Conservation (phyloP, 2,797 vertebrate genomes). For the Alectoris magna region DNA sequence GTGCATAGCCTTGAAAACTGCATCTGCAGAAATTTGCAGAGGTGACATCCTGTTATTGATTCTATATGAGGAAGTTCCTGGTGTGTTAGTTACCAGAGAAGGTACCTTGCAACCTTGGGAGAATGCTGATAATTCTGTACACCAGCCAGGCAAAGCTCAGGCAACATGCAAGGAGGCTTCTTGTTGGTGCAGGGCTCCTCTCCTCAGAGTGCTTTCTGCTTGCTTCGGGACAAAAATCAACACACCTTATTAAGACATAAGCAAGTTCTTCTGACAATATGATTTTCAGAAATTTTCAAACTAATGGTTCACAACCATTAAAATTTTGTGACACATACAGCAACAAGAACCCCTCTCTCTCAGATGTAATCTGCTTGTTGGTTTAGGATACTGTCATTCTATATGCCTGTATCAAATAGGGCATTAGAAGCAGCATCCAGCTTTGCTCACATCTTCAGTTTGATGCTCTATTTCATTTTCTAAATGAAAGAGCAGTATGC, state of each 20-base stretch:
- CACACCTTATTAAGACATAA: not conserved
- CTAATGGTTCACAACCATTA: not conserved
- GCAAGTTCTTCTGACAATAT: not conserved
- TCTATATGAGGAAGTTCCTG: not conserved
- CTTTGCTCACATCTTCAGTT: not conserved
- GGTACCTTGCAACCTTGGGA: not conserved
- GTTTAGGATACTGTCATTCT: not conserved
- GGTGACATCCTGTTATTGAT: not conserved
- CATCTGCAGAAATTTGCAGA: not conserved
- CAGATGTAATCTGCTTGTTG: not conserved
- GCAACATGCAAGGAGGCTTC: not conserved
- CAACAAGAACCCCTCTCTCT: not conserved
- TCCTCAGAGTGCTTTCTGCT: not conserved
- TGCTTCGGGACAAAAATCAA: not conserved
- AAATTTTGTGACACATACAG: rapidly evolving
- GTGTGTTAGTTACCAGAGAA: not conserved
- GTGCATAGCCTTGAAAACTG: not conserved
- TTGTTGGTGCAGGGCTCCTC: not conserved
- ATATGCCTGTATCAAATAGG: not conserved
- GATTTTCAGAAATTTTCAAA: not conserved
- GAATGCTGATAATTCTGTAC: not conserved
- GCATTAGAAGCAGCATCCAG: not conserved
- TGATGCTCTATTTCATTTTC: too few relatives aligned
- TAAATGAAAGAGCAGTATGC: not conserved
- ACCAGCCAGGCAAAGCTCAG: not conserved